Conservation (phyloP, 2,113 vertebrate species). For the Atherinomorus stipes region DNA sequence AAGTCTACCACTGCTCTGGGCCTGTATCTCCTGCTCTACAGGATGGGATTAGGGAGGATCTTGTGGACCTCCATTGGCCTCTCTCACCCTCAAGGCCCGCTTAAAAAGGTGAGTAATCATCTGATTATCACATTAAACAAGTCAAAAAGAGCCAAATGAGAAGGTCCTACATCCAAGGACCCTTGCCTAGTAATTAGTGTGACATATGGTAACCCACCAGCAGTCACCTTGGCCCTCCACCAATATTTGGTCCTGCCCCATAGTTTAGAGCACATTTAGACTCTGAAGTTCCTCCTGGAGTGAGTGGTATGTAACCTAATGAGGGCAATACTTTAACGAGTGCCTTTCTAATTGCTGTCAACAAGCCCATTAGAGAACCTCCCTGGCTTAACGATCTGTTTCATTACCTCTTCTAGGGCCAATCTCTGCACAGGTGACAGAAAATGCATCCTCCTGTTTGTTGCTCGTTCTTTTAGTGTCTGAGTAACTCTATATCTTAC, state of each 20-base stretch:
- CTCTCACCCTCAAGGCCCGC: constrained; percentile 33
- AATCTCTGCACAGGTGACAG: constrained; percentile 33
- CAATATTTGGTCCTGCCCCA: constrained; percentile 32
- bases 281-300: constrained; percentile 24
- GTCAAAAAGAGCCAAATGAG: constrained; percentile 46
- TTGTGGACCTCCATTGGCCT: constrained; percentile 23
- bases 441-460: constrained; percentile 29
- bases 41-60: constrained; percentile 39
- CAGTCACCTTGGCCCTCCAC: constrained; percentile 44
- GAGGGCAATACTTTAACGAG: constrained; percentile 55
- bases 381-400: constrained; percentile 36
- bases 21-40: constrained; percentile 24
- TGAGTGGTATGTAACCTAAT: constrained; percentile 52
- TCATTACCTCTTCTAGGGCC: constrained; percentile 34
- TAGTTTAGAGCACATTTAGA: constrained; percentile 44
- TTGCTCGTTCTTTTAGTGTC: constrained; percentile 29
- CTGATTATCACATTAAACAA: constrained; percentile 58
- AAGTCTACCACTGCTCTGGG: constrained; percentile 17
- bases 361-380: constrained; percentile 56
- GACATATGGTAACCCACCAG: constrained; percentile 43
- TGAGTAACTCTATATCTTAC: constrained; percentile 25
- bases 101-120: constrained; percentile 73
- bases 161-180: constrained; percentile 36
- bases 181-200: constrained; percentile 55
- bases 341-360: constrained; percentile 69